Evolutionary conservation across 2,797 vertebrate genomes (phyloP), one percentile per base, ranked within the genome.

Genomic region (Bradypus variegatus): DNA sequence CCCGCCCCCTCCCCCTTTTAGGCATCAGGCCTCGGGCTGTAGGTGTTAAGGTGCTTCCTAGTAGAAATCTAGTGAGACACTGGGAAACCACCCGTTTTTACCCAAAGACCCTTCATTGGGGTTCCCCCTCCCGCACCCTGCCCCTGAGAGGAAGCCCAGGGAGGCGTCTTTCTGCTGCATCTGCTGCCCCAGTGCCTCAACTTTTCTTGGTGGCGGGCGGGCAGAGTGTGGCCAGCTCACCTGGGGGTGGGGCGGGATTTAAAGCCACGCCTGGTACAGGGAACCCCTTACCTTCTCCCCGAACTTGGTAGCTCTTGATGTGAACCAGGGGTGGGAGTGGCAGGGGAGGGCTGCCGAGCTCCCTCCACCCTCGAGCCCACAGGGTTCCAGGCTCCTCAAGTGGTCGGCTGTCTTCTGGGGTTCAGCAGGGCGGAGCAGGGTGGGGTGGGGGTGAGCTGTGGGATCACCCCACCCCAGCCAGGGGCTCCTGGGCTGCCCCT

Each of bases 31-130:
- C 23, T 29, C 8, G 53, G 76, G 50, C 19, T 1, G n/a, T 36
- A 9, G 65, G 82, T 58, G 31, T 7, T 55, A 11, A 23, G 60
- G 62, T 29, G 64, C 69, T 85, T 11, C 36, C 36, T 6, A 41
- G 19, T 67, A 48, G 33, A 70, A 50, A 70, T 19, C 79, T 58
- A 11, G 58, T 38, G 21, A 83, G 65, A 67, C 65, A 8, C 55
- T 27, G 78, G 91, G 93, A 92, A 96, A 89, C 23, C 58, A 91
- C 78, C 72, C n/a, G 62, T 69, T 92, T 50, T 69, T 25, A 85
- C 36, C 89, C 58, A 60, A 62, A 82, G 85, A 69, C 31, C 50
- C 45, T 36, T 3, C 33, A 67, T 73, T 15, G 93, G 95, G 93
- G 72, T 41, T 67, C 67, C 92, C 77, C 89, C 69, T 88, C 50